Base-by-base conservation (phyloP, 2,888 invertebrate genomes). In the Spilarctia lutea region DNA sequence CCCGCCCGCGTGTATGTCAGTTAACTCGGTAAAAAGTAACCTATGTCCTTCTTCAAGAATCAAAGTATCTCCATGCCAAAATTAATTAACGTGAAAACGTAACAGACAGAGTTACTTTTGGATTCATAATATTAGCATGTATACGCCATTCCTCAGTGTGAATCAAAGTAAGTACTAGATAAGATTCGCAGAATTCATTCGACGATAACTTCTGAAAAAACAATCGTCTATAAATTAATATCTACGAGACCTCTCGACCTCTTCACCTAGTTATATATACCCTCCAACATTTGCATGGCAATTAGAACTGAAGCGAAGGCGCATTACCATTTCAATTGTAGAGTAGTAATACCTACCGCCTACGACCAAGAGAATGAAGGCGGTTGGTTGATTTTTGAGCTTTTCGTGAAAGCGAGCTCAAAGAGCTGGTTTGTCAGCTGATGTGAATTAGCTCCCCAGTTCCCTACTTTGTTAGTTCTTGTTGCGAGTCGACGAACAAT, bases 271-370 rank as follows among this genome's bases (percentile, higher is more conserved):
- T 66, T 77, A 79, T 73, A 78, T 75, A 78, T 76, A 81, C 82
- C 77, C 79, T 83, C 82, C 84, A 84, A 88, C 89, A 93, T 94
- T 93, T 92, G 93, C 94, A 94, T 93, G 89, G 89, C 91, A 93
- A 93, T 94, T 93, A 93, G 90, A 88, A 86, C 82, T 81, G 87
- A 80, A 84, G 83, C 84, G 82, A 88, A 84, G 89, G 87, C 90
- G 84, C 89, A 94, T 94, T 94, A 92, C 91, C 94, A 94, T 94
- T 93, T 94, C 94, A 93, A 93, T 93, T 92, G 94, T 90, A 86
- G 88, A 83, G 88, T 84, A 82, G 84, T 86, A 89, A 89, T 89
- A 91, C 88, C 87, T 88, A 83, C 82, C 77, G 76, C 81, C 74
- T 88, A 86, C 87, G 88, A 83, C 82, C 78, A 76, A 81, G 74